These are phyloP conservation scores for Hesperia comma DNA, from an alignment of 2,888 invertebrate species.

Conservation along the genomic window DNA sequence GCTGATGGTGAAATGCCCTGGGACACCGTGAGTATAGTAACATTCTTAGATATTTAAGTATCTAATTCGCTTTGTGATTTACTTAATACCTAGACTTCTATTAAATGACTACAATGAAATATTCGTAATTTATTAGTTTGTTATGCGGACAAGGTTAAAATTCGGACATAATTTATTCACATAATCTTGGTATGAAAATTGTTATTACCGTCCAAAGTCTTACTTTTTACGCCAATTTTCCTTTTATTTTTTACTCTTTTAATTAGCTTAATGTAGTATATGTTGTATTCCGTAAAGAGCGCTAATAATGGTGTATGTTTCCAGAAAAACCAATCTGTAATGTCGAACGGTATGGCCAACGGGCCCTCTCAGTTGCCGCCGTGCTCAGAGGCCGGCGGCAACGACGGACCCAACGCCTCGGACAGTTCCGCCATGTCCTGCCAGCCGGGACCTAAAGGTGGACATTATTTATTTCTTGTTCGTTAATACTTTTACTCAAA, in stretches of 20 bases:
- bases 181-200: too few relatives aligned
- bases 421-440: constrained; percentile 52
- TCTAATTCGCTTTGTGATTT: too few relatives aligned
- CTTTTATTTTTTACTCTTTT: too few relatives aligned
- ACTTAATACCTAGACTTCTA: too few relatives aligned
- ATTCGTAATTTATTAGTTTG: too few relatives aligned
- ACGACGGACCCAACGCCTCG: constrained; percentile 43
- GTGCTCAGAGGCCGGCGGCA: constrained; percentile 66
- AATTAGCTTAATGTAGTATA: too few relatives aligned
- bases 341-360: constrained; percentile 79
- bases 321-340: constrained; percentile 81
- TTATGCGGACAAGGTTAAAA: too few relatives aligned
- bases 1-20: constrained; percentile 85
- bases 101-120: too few relatives aligned
- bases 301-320: background rate
- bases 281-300: background rate
- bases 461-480: background rate
- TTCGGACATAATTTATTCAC: too few relatives aligned
- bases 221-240: too few relatives aligned
- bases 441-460: constrained; percentile 76
- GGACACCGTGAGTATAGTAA: constrained; percentile 77
- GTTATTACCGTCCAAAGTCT: too few relatives aligned
- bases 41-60: constrained; percentile 12
- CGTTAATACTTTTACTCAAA: too few relatives aligned
- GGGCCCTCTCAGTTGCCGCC: constrained; percentile 69